These are phyloP conservation scores for Hemicordylus capensis DNA, from an alignment of 2,113 vertebrate species.

Conservation along the genomic window DNA sequence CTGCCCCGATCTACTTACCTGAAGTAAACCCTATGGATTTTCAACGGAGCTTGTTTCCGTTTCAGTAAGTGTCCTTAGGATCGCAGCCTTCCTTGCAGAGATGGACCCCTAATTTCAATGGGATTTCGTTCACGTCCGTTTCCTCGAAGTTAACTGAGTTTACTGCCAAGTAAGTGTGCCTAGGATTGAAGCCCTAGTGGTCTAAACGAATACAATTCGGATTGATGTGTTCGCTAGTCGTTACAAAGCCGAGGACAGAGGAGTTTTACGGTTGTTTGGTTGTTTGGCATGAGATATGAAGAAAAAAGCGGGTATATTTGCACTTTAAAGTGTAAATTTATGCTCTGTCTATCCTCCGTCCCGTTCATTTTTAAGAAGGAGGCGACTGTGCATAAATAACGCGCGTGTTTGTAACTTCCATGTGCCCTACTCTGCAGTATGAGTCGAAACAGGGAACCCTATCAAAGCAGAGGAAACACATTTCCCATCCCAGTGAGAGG, in stretches of 20 bases:
- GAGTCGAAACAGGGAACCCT: not conserved
- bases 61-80: not conserved
- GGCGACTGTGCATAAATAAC: not conserved
- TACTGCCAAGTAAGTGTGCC: too few relatives aligned
- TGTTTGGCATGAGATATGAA: not conserved
- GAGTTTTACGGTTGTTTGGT: not conserved
- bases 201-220: not conserved
- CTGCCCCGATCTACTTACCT: not conserved
- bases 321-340: not conserved
- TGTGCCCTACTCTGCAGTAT: not conserved
- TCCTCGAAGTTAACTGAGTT: too few relatives aligned
- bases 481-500: not conserved
- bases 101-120: not conserved
- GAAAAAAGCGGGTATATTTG: not conserved
- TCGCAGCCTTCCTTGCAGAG: not conserved
- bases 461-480: not conserved
- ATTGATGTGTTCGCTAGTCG: not conserved
- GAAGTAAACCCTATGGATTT: not conserved
- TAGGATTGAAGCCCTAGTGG: too few relatives aligned
- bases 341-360: rapidly evolving
- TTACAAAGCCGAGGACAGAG: too few relatives aligned
- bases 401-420: too few relatives aligned
- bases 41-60: not conserved
- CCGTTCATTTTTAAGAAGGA: not conserved
- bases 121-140: not conserved